Evolutionary conservation across 1,140 invertebrate genomes (phyloP), one percentile per base, ranked within the genome.

Genomic region (Cotesia glomerata): DNA sequence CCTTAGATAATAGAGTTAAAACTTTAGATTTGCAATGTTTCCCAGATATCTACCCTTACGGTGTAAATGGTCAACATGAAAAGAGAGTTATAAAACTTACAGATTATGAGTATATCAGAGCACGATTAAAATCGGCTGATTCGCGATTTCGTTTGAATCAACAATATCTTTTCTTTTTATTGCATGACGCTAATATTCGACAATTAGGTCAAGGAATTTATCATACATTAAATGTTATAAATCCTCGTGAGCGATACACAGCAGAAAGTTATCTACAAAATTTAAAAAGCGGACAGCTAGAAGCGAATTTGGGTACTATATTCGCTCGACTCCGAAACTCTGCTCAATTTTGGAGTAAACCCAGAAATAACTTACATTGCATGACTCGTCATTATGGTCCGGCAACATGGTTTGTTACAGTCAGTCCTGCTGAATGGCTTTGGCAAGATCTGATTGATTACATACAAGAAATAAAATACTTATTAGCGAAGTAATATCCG

Each of bases 341-440:
- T 63, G 63, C 73, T 73, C 74, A 76, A 58, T 82, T 59, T 75
- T 81, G 77, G 79, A 75, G n/a, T 59, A 66, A 39, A 63, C 74
- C 75, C 1, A 65, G 76, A 56, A 77, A 75, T 74, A 69, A 81
- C 54, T 73, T 82, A 13, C n/a, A 72, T 4, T 81, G 80, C 35
- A 82, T 81, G 79, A 72, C 71, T 16, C 67, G 75, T 14, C 54
- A 85, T 70, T 84, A 82, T 72, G 80, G 81, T 26, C 76, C 81
- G 26, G 26, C 26, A 2, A 26, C 26, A 26, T 26, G 26, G 26
- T 26, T 26, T 26, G 26, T 26, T 26, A 52, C 81, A 7, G 68
- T 84, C 2, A 85, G 82, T 77, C 81, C 82, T 14, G 75, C 67
- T 52, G 82, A 85, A 78, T 84, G 76, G 75, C 62, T 79, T 51